Evolutionary conservation across 1,140 invertebrate genomes (phyloP).

Genomic region (Eurosta solidaginis): DNA sequence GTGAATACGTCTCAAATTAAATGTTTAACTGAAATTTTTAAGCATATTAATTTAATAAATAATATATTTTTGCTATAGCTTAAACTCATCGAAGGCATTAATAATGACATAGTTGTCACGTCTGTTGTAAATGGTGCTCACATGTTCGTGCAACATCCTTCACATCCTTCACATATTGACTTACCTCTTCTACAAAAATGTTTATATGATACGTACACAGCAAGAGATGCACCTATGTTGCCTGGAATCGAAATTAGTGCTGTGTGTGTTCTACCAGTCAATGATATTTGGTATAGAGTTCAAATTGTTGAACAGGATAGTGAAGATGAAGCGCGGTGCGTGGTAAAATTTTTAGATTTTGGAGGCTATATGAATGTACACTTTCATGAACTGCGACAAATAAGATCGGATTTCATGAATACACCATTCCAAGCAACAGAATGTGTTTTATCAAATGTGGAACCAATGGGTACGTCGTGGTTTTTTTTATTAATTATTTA

Average conservation of each 20-base stretch:
- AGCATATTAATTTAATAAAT: neutral
- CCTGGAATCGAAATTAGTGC: conserved; percentile 75
- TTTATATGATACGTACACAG: conserved; percentile 72
- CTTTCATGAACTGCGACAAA: conserved; percentile 78
- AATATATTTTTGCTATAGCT: conserved; percentile 66
- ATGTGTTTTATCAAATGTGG: conserved; percentile 87
- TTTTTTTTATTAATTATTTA: neutral
- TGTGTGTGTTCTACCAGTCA: conserved; percentile 83
- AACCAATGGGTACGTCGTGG: conserved; percentile 72
- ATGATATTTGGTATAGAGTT: conserved; percentile 87
- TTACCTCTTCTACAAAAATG: conserved; percentile 76
- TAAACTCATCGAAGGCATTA: conserved; percentile 85
- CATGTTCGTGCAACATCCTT: conserved; percentile 88
- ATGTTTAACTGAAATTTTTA: neutral
- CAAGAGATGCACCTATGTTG: conserved; percentile 68
- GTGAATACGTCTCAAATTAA: too few relatives aligned
- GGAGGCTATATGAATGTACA: conserved; percentile 86
- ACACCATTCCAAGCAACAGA: conserved; percentile 96
- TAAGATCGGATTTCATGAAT: conserved; percentile 88
- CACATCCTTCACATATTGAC: conserved; percentile 86
- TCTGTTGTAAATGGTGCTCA: conserved; percentile 82
- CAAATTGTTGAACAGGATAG: conserved; percentile 76
- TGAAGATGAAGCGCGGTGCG: conserved; percentile 68
- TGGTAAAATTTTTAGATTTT: conserved; percentile 90
- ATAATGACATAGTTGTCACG: conserved; percentile 88